Conservation (phyloP, 1,140 invertebrate species). For the Choristoneura fumiferana region DNA sequence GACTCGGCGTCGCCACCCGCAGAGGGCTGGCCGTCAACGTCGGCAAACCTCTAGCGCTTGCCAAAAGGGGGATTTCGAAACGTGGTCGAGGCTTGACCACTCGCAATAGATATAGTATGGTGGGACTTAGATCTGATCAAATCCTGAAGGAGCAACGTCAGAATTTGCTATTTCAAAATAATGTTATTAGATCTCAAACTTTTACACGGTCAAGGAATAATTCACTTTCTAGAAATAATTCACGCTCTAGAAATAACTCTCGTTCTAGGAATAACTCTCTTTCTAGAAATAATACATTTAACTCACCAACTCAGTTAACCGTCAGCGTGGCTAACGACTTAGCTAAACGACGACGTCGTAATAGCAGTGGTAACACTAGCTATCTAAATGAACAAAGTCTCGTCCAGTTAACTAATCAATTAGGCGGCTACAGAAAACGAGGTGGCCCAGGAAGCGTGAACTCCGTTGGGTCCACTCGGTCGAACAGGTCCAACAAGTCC, state of each 20-base stretch:
- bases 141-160: slow-evolving; percentile 58
- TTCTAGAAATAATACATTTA: slow-evolving; percentile 64
- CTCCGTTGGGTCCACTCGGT: slow-evolving; percentile 35
- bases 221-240: slow-evolving; percentile 4
- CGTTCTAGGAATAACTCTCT: slow-evolving; percentile 26
- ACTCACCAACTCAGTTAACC: slow-evolving; percentile 60
- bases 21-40: slow-evolving; percentile 41
- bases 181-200: slow-evolving; percentile 63
- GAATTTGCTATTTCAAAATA: slow-evolving; percentile 44
- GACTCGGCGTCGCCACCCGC: slow-evolving; percentile 55
- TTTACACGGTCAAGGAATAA: slow-evolving; percentile 51
- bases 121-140: slow-evolving; percentile 68
- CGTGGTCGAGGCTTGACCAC: slow-evolving; percentile 58
- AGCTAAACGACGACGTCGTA: slow-evolving; percentile 53
- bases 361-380: slow-evolving; percentile 59
- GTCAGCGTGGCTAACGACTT: slow-evolving; percentile 72
- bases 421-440: slow-evolving; percentile 53
- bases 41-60: slow-evolving; percentile 61
- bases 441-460: slow-evolving; percentile 63
- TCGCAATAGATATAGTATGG: slow-evolving; percentile 56
- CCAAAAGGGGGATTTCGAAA: slow-evolving; percentile 68
- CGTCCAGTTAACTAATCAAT: slow-evolving; percentile 60
- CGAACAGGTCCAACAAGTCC: slow-evolving; percentile 27
- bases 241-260: background rate
- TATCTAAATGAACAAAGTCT: slow-evolving; percentile 63